phyloP scores from a whole-genome alignment of 2,888 invertebrate genomes.

The Drymonia ruficornis region DNA sequence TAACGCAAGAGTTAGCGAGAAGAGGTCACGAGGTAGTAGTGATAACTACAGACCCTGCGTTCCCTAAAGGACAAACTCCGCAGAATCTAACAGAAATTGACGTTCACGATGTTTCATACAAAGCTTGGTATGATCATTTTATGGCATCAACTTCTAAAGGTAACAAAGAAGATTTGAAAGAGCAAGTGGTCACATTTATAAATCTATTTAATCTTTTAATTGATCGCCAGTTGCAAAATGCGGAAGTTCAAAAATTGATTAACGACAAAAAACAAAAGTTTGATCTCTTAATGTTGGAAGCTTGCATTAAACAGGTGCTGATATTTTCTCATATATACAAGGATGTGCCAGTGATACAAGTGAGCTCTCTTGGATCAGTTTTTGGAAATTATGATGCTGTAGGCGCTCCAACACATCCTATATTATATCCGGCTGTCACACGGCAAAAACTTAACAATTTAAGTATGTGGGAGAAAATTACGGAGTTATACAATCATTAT shows the following conservation, averaged over 20 bases:
- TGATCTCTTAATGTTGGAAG: slow-evolving; percentile 38
- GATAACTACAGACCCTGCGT: slow-evolving; percentile 61
- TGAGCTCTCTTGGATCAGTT: slow-evolving; percentile 45
- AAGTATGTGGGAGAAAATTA: slow-evolving; percentile 31
- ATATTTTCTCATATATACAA: slow-evolving; percentile 36
- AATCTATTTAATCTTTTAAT: slow-evolving; percentile 14
- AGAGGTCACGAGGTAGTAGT: slow-evolving; percentile 68
- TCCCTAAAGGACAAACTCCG: slow-evolving; percentile 36
- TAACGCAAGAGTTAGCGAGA: slow-evolving; percentile 59
- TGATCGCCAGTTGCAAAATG: slow-evolving; percentile 28
- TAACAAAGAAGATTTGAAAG: slow-evolving; percentile 20
- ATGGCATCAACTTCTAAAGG: slow-evolving; percentile 17
- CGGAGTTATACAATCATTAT: slow-evolving; percentile 20
- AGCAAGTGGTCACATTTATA: slow-evolving; percentile 14
- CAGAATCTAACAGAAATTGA: slow-evolving; percentile 66
- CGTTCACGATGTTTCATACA: slow-evolving; percentile 49
- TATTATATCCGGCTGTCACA: slow-evolving; percentile 40
- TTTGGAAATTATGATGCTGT: slow-evolving; percentile 28
- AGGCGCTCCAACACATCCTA: slow-evolving; percentile 45
- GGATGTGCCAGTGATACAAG: slow-evolving; percentile 35
- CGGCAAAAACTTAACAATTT: slow-evolving; percentile 35
- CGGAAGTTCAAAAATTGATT: slow-evolving; percentile 35
- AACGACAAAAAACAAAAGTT: slow-evolving; percentile 22
- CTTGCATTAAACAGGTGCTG: slow-evolving; percentile 24
- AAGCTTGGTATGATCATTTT: slow-evolving; percentile 18